These are phyloP conservation scores for Pseudochirops cupreus DNA, from an alignment of 2,797 vertebrate species.

Conservation along the genomic window DNA sequence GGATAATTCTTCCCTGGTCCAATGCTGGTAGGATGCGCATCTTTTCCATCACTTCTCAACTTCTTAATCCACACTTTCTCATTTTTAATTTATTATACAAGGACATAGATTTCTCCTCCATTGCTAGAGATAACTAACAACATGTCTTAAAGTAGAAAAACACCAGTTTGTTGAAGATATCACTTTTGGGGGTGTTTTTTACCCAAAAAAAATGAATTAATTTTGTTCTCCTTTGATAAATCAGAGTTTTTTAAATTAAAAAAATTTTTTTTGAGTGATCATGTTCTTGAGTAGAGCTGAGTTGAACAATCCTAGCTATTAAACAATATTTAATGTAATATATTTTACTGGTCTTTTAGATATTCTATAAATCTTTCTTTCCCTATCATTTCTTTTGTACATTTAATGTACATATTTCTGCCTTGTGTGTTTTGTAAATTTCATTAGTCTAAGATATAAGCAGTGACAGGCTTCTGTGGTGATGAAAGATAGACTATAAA, in stretches of 20 bases:
- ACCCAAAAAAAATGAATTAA: constrained; percentile 84
- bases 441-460: constrained; percentile 85
- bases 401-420: constrained; percentile 91
- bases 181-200: constrained; percentile 87
- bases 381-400: constrained; percentile 88
- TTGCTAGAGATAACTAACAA: constrained; percentile 83
- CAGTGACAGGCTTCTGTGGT: constrained; percentile 85
- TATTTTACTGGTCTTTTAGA: constrained; percentile 88
- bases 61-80: constrained; percentile 75
- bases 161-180: constrained; percentile 87
- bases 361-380: constrained; percentile 88
- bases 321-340: constrained; percentile 92
- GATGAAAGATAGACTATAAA: constrained; percentile 90
- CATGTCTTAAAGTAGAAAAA: constrained; percentile 86
- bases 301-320: constrained; percentile 86
- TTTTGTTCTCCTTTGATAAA: constrained; percentile 81
- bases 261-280: constrained; percentile 79
- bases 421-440: constrained; percentile 90
- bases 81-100: constrained; percentile 89
- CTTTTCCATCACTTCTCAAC: constrained; percentile 71
- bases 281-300: constrained; percentile 85
- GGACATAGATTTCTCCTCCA: constrained; percentile 82
- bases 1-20: constrained; percentile 75
- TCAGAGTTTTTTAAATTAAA: constrained; percentile 74
- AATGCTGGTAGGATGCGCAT: constrained; percentile 74